Base-by-base conservation (phyloP, 2,797 vertebrate species). In the Rachycentron canadum region DNA sequence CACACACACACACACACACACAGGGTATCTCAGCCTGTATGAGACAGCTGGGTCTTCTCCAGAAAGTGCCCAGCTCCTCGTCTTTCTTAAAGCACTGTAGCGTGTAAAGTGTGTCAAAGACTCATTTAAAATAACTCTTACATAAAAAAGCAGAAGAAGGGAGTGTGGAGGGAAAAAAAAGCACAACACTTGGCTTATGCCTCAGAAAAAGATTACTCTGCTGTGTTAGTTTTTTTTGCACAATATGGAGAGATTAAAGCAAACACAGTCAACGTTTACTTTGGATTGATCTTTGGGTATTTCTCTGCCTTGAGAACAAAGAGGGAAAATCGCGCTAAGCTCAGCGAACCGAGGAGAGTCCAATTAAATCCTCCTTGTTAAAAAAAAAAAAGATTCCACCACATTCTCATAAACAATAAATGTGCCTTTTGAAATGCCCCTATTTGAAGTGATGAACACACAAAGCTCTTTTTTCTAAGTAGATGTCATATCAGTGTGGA, bases 231-330 rank as follows among this genome's bases (percentile, higher is more conserved):
- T 69, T 81, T 61, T 60, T 79, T 59, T 76, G 74, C 17, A 34
- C 82, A 87, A 87, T 86, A 82, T 52, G 73, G 69, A 71, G 74
- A 88, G 88, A 91, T 91, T 85, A 87, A 90, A 90, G 86, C 82
- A 86, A 90, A 92, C 85, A 86, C 61, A 79, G 85, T 50, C 74
- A 19, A 52, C 67, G 84, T 93, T 93, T 89, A 86, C 89, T 91
- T 85, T 86, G 90, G 90, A 88, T 69, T 85, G 90, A 92, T 92
- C 86, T 78, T 40, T 40, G 88, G 77, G 76, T 77, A 47, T 81
- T 89, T 88, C 81, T 84, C 59, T 45, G 81, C 85, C 84, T 78
- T 34, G 12, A 81, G 83, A 89, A 91, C 86, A 92, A 88, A 90
- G 81, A 75, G 26, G 61, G 25, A 43, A 55, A 83, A 84, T 77